Percentiles rank a stretch among this genome's conserved stretches.
These are phyloP conservation scores for Drosophila rufa DNA, from an alignment of 1,140 invertebrate genomes.

Conservation along the genomic window DNA sequence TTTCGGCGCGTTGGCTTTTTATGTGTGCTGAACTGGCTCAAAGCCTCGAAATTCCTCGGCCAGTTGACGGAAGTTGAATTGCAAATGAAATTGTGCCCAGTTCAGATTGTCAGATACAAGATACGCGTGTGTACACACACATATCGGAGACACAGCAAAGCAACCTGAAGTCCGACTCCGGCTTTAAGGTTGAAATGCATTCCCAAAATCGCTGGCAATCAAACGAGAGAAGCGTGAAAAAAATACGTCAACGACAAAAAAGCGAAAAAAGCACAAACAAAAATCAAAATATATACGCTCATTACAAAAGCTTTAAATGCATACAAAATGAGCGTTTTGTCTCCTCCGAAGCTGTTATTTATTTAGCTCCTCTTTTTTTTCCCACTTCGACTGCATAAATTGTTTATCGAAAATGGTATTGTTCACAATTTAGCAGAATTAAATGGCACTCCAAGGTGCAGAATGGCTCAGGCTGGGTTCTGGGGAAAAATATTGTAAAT, in stretches of 20 bases:
- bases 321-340: slow-evolving; percentile 70
- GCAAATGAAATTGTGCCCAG: slow-evolving; percentile 70
- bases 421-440: slow-evolving; percentile 17
- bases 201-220: slow-evolving; percentile 47
- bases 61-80: slow-evolving; percentile 80
- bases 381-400: slow-evolving; percentile 56
- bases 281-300: slow-evolving; percentile 38
- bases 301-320: slow-evolving; percentile 79
- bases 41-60: slow-evolving; percentile 66
- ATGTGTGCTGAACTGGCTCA: slow-evolving; percentile 55
- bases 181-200: slow-evolving; percentile 60
- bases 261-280: neutral
- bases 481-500: slow-evolving; percentile 15
- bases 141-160: slow-evolving; percentile 21
- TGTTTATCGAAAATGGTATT: slow-evolving; percentile 45
- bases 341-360: slow-evolving; percentile 61
- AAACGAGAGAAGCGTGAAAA: slow-evolving; percentile 48
- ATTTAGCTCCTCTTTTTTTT: slow-evolving; percentile 28
- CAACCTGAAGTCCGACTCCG: slow-evolving; percentile 25
- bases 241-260: slow-evolving; percentile 14
- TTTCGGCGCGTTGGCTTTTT: slow-evolving; percentile 25
- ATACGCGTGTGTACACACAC: slow-evolving; percentile 26
- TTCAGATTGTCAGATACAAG: slow-evolving; percentile 59
- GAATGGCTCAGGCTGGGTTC: slow-evolving; percentile 14
- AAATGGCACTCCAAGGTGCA: slow-evolving; percentile 16